Evolutionary conservation across 1,140 invertebrate species (phyloP), one percentile per base, ranked within the genome.

Genomic region (Gryon sp.): DNA sequence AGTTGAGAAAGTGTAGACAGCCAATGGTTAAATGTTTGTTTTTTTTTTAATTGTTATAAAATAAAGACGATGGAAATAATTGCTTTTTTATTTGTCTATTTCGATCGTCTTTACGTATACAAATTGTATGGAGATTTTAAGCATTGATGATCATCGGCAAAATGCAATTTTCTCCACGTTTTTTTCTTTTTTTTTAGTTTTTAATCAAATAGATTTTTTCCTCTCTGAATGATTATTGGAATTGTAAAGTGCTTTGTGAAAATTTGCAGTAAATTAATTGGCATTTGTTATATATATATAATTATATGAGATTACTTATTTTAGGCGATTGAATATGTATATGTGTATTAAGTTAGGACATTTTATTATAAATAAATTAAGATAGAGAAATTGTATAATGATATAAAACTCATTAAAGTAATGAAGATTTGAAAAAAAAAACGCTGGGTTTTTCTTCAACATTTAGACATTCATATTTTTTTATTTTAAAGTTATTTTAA

Each of bases 211-310:
- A n/a, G n/a, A n/a, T n/a, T n/a, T n/a, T n/a, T n/a, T n/a, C n/a
- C n/a, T n/a, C n/a, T n/a, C n/a, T n/a, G n/a, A n/a, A n/a, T n/a
- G n/a, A 52, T 28, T 2, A 38, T 50, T 70, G 40, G n/a, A 38
- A 46, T 46, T 62, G 57, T 72, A 72, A 72, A 62, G 68, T 72
- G 68, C 68, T 72, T 72, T 72, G 68, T 72, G 68, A 72, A 62
- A 72, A 38, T 55, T 55, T 38, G 68, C 68, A 72, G 55, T 59
- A 57, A 73, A 63, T 63, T 73, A 62, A 65, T 74, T 52, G 69
- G 52, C 60, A 74, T 74, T 74, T 74, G 69, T 74, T 74, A 74
- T 74, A 59, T 65, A 50, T n/a, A 72, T 74, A n/a, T n/a, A n/a
- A n/a, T n/a, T n/a, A n/a, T 74, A 74, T 46, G 52, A 74, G 70